These are phyloP conservation scores for Dipus sagitta DNA, from an alignment of 2,797 vertebrate species.

Conservation along the genomic window DNA sequence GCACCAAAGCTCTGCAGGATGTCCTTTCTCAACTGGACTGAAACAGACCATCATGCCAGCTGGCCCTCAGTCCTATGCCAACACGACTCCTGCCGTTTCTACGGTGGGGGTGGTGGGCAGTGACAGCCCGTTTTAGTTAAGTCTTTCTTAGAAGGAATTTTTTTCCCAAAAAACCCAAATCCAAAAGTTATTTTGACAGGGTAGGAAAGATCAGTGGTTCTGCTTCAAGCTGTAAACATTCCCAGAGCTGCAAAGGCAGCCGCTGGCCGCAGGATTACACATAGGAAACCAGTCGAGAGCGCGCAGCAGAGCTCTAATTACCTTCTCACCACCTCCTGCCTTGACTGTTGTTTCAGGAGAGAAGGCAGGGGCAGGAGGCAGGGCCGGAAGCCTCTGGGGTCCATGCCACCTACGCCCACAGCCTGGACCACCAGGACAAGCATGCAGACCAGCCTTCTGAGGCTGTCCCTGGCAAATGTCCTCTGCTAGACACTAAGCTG, in stretches of 20 bases:
- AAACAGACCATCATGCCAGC: accelerated
- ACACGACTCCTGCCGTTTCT: background rate
- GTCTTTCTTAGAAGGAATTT: background rate
- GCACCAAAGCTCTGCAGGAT: accelerated
- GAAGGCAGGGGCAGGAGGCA: background rate
- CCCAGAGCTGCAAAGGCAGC: background rate
- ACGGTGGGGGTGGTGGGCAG: background rate
- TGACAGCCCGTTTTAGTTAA: constrained; percentile 5
- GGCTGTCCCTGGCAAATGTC: constrained; percentile 60
- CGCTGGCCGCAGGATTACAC: background rate
- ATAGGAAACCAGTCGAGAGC: background rate
- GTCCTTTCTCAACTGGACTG: background rate
- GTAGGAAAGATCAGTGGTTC: background rate
- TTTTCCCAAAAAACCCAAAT: background rate
- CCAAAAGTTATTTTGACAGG: background rate
- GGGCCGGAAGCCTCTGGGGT: background rate
- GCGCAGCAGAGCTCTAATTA: background rate
- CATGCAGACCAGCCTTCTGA: background rate
- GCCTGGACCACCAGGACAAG: constrained; percentile 19
- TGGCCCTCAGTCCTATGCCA: background rate
- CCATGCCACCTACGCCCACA: background rate
- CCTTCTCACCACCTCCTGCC: background rate
- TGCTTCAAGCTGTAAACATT: constrained; percentile 34
- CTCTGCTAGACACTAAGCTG: constrained; percentile 66
- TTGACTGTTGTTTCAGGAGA: background rate